Percentiles rank a stretch among this genome's conserved stretches.
Evolutionary conservation across 2,888 invertebrate species (phyloP).

Genomic region (Tenodera sinensis): DNA sequence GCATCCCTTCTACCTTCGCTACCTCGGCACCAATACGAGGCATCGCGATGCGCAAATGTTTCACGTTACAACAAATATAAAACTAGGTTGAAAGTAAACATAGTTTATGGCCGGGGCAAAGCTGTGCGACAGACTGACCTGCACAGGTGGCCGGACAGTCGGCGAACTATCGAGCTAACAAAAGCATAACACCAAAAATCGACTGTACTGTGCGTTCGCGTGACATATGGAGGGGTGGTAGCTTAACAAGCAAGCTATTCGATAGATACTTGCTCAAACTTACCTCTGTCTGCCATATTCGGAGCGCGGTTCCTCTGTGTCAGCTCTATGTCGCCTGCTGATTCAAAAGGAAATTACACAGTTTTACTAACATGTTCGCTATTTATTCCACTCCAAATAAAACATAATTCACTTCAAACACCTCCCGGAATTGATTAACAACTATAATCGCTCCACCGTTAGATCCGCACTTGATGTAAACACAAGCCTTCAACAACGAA

Average conservation of each 20-base stretch:
- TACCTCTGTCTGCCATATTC: background rate
- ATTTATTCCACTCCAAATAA: too few relatives aligned
- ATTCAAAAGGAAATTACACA: background rate
- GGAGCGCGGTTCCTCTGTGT: background rate
- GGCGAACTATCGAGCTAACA: background rate
- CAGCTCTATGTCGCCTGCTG: background rate
- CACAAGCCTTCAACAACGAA: too few relatives aligned
- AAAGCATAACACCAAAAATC: background rate
- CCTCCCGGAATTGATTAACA: too few relatives aligned
- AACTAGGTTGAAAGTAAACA: background rate
- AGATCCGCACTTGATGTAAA: too few relatives aligned
- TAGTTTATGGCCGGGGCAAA: background rate
- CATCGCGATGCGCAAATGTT: background rate
- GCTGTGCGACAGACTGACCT: too few relatives aligned
- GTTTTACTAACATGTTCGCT: too few relatives aligned
- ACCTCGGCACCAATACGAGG: constrained; percentile 24
- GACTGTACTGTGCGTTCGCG: background rate
- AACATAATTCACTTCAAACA: too few relatives aligned
- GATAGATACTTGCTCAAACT: background rate
- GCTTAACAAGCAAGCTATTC: background rate
- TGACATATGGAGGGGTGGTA: background rate
- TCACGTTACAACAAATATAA: background rate
- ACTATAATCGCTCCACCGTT: too few relatives aligned
- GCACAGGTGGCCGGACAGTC: too few relatives aligned
- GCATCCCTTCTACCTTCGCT: constrained; percentile 9